A percentile compares a stretch with the other conserved stretches of the same genome.
Evolutionary conservation across 2,797 vertebrate species (phyloP).

Genomic region (Falco columbarius): DNA sequence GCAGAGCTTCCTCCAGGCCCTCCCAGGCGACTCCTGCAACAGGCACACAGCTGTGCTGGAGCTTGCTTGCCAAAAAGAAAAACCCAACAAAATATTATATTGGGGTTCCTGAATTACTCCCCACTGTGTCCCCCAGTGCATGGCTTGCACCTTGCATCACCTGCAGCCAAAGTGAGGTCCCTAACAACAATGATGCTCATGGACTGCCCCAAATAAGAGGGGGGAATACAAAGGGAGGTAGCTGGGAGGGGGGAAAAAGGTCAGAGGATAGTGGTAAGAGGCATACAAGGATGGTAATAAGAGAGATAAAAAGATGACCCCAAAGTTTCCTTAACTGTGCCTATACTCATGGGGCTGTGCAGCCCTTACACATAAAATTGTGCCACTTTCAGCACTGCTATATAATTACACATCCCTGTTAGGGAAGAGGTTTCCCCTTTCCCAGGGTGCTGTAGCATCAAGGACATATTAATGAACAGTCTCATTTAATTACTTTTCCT

Average conservation of each 20-base stretch:
- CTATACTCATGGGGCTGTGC: accelerated
- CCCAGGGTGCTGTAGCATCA: background rate
- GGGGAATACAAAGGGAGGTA: background rate
- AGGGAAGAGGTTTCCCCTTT: background rate
- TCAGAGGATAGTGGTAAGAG: background rate
- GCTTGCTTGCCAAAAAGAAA: background rate
- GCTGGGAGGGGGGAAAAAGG: background rate
- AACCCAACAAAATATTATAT: no score
- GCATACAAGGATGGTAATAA: background rate
- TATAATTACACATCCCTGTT: background rate
- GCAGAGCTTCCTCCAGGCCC: background rate
- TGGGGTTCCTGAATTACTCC: accelerated
- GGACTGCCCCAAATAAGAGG: background rate
- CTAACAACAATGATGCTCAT: accelerated
- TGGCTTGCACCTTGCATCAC: background rate
- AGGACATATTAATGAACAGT: background rate
- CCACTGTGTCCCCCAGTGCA: accelerated
- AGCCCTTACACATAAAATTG: accelerated
- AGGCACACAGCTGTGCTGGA: background rate
- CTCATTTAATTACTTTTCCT: slow-evolving; percentile 2
- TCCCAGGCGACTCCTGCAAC: no score
- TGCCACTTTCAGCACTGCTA: accelerated
- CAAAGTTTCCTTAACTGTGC: background rate
- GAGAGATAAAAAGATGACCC: background rate
- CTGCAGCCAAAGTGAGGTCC: background rate